phyloP scores from a whole-genome alignment of 2,888 invertebrate genomes.

The Pandemis heparana region DNA sequence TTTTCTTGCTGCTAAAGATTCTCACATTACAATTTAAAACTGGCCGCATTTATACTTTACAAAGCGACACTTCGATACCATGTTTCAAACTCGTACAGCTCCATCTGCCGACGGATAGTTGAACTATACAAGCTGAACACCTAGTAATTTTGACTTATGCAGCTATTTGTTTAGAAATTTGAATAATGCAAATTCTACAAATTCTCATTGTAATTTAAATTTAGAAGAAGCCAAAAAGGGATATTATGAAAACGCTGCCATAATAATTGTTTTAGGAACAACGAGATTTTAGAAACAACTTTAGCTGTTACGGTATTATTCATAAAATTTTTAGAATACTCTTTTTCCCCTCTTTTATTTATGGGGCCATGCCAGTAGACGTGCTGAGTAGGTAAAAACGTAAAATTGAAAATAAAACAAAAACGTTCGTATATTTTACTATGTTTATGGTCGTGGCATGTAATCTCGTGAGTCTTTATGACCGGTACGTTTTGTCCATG shows the following conservation, averaged over 20 bases:
- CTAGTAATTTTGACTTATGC: too few relatives aligned
- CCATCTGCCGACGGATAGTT: too few relatives aligned
- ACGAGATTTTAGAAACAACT: neutral
- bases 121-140: too few relatives aligned
- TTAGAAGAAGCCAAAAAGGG: neutral
- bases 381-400: neutral
- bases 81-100: too few relatives aligned
- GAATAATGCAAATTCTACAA: too few relatives aligned
- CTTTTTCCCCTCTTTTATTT: neutral
- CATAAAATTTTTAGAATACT: too few relatives aligned
- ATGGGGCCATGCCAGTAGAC: neutral
- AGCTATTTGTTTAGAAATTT: too few relatives aligned
- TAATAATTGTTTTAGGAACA: neutral
- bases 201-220: neutral
- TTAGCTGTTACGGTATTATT: too few relatives aligned
- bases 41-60: too few relatives aligned
- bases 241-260: neutral
- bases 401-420: slow-evolving; percentile 13
- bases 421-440: neutral
- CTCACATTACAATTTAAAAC: too few relatives aligned
- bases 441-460: neutral
- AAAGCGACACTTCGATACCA: too few relatives aligned
- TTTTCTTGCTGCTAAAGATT: too few relatives aligned
- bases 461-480: slow-evolving; percentile 12
- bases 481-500: slow-evolving; percentile 9